phyloP scores from a whole-genome alignment of 2,888 invertebrate species.

The Cotesia congregata region DNA sequence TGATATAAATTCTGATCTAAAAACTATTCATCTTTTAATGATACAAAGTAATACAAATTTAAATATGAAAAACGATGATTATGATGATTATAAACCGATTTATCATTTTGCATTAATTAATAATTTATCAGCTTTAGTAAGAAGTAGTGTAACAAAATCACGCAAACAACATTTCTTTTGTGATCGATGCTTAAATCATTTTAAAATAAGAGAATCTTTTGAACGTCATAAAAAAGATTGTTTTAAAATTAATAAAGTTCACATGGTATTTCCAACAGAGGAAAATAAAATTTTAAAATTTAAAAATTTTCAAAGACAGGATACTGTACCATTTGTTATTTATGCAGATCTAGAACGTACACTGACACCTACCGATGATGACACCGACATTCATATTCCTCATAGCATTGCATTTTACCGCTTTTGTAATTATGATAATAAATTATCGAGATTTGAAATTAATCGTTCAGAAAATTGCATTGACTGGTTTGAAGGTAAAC shows the following conservation, averaged over 20 bases:
- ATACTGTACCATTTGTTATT: conserved; percentile 40
- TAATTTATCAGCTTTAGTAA: background rate
- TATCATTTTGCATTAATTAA: background rate
- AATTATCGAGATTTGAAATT: too few relatives aligned
- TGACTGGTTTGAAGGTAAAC: too few relatives aligned
- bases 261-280: conserved; percentile 1
- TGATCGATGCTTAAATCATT: background rate
- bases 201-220: background rate
- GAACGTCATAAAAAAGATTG: background rate
- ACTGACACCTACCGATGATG: conserved; percentile 31
- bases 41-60: background rate
- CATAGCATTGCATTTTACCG: conserved; percentile 32
- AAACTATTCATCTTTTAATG: background rate
- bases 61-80: background rate
- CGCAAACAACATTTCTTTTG: background rate
- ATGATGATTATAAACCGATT: background rate
- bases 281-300: conserved; percentile 33
- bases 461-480: too few relatives aligned
- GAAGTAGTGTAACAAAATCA: background rate
- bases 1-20: background rate
- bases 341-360: conserved; percentile 45
- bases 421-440: too few relatives aligned
- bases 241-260: background rate
- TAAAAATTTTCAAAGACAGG: conserved; percentile 38
- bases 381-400: conserved; percentile 35